These are phyloP conservation scores for Labeo rohita DNA, from an alignment of 2,113 vertebrate genomes.

Conservation along the genomic window DNA sequence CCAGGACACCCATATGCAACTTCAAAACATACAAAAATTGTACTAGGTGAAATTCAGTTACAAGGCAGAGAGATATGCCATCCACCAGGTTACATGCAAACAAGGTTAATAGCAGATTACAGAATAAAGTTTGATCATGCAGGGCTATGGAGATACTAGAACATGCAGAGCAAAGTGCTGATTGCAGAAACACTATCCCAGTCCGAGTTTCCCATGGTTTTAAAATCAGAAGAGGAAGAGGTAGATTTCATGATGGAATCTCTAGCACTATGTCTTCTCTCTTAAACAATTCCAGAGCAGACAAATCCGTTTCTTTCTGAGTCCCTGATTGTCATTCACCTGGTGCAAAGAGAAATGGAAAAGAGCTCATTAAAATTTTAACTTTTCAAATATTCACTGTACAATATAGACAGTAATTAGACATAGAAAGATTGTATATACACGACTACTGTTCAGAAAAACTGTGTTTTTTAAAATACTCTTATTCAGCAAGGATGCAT, in stretches of 20 bases:
- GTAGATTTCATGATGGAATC: constrained; percentile 31
- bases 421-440: no score
- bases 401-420: no score
- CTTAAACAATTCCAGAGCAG: constrained; percentile 63
- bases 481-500: background rate
- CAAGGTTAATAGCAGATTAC: constrained; percentile 13
- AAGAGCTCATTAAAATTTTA: background rate
- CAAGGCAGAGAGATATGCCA: background rate
- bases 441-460: no score
- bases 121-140: constrained; percentile 16
- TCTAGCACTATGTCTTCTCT: constrained; percentile 54
- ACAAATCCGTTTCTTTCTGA: constrained; percentile 57
- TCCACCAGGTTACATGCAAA: constrained; percentile 4
- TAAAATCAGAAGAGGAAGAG: constrained; percentile 16
- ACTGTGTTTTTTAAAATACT: no score
- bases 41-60: background rate
- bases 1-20: background rate
- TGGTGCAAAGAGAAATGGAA: constrained; percentile 58
- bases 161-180: background rate
- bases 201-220: background rate
- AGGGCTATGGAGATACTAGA: background rate
- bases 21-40: background rate
- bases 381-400: background rate
- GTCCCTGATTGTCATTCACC: constrained; percentile 64
- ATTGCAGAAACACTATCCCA: constrained; percentile 3